Percentiles rank a stretch among this genome's conserved stretches.
Conservation (phyloP, 2,888 invertebrate genomes). For the Brenthis ino region DNA sequence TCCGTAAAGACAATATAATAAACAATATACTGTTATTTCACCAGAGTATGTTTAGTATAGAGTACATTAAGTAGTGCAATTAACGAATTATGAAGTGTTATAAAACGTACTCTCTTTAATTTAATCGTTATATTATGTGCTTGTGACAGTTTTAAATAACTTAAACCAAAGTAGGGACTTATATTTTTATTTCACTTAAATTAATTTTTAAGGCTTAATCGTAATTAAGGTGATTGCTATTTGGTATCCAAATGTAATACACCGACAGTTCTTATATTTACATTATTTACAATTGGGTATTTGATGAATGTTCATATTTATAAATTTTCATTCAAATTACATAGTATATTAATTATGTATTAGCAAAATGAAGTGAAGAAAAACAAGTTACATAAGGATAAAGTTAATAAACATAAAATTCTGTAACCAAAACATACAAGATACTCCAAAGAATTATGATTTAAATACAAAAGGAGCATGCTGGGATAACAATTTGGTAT, state of each 20-base stretch:
- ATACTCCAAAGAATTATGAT: too few relatives aligned
- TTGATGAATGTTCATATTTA: neutral
- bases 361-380: too few relatives aligned
- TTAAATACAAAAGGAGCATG: too few relatives aligned
- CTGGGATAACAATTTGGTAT: too few relatives aligned
- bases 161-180: conserved; percentile 59
- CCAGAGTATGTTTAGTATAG: conserved; percentile 17
- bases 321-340: neutral
- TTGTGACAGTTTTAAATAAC: conserved; percentile 37
- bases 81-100: conserved; percentile 62
- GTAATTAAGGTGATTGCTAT: conserved; percentile 34
- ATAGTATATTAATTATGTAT: neutral
- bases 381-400: too few relatives aligned
- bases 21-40: conserved; percentile 10
- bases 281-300: conserved; percentile 16
- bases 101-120: neutral
- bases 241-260: conserved; percentile 42
- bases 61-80: conserved; percentile 15
- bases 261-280: conserved; percentile 22
- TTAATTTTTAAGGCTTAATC: conserved; percentile 7
- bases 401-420: too few relatives aligned
- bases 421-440: too few relatives aligned
- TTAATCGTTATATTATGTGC: too few relatives aligned
- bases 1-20: conserved; percentile 9
- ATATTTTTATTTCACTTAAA: conserved; percentile 34